Evolutionary conservation across 2,797 vertebrate species (phyloP).

Genomic region (Clarias pachynema): DNA sequence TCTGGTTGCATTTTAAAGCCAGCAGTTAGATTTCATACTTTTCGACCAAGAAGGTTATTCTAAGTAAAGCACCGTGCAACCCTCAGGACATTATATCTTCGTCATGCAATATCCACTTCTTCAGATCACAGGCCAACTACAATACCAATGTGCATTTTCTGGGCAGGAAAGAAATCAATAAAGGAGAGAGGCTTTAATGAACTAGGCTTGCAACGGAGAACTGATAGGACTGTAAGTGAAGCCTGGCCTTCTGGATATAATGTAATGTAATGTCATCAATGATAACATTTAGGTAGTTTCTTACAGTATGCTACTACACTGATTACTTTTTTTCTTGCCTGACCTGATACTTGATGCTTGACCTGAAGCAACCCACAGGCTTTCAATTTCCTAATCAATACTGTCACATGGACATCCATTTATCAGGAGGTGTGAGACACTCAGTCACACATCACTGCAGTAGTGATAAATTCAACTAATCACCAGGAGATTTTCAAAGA

Average conservation of each 20-base stretch:
- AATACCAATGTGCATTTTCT: conserved; percentile 38
- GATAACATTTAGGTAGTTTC: neutral
- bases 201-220: conserved; percentile 7
- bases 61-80: conserved; percentile 28
- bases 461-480: neutral
- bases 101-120: conserved; percentile 40
- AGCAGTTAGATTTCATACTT: neutral
- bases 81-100: conserved; percentile 46
- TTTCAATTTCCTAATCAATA: neutral
- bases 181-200: conserved; percentile 24
- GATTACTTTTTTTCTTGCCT: neutral
- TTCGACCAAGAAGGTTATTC: conserved; percentile 17
- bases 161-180: conserved; percentile 32
- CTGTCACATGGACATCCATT: neutral
- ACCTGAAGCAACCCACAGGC: neutral
- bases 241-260: neutral
- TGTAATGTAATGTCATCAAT: conserved; percentile 17
- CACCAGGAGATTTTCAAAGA: neutral
- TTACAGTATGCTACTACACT: neutral
- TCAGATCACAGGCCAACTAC: conserved; percentile 43
- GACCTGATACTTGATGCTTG: neutral
- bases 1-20: conserved; percentile 5
- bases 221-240: neutral
- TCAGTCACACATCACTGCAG: neutral
- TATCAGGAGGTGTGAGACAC: neutral